Evolutionary conservation across 2,888 invertebrate species (phyloP), one percentile per base, ranked within the genome.

Genomic region (Epinotia brunnichana): DNA sequence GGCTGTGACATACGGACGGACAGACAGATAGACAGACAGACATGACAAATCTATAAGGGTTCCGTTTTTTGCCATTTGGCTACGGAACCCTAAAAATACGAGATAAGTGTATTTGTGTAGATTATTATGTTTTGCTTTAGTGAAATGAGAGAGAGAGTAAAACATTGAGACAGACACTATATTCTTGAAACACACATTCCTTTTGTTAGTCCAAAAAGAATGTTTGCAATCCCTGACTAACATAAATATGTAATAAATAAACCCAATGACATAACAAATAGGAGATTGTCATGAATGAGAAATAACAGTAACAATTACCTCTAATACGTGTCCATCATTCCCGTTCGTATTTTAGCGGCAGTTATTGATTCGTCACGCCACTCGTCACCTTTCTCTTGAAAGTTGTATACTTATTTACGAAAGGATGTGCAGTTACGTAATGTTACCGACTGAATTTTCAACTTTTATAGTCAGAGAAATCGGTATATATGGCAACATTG

Each of bases 351-450:
- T 60, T 29, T 17, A 59, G 41, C 59, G 5, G 51, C 53, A 54
- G 60, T 41, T 29, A 71, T 66, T 41, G 53, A 53, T 71, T 60
- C 53, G 29, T 54, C 53, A 66, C 41, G 60, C 59, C 24, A 53
- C 21, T 24, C 21, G 21, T 24, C 21, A 24, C 24, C 60, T 66
- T 71, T 66, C 71, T 66, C 60, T 66, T 19, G n/a, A 64, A 35
- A 64, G 54, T 66, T 56, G 17, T 24, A 53, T 60, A 24, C 1
- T 15, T 41, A 13, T 24, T 21, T 3, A 44, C 13, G 13, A 61
- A 17, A 10, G 17, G 56, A 51, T 64, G 48, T 56, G 48, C 21
- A 62, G n/a, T 70, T 70, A 19, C 56, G 35, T 44, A 62, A 70
- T 44, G 5, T 17, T 44, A 59, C 41, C 29, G n/a, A 19, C 15